phyloP scores from a whole-genome alignment of 2,113 vertebrate species.

The Gobiocypris rarus region DNA sequence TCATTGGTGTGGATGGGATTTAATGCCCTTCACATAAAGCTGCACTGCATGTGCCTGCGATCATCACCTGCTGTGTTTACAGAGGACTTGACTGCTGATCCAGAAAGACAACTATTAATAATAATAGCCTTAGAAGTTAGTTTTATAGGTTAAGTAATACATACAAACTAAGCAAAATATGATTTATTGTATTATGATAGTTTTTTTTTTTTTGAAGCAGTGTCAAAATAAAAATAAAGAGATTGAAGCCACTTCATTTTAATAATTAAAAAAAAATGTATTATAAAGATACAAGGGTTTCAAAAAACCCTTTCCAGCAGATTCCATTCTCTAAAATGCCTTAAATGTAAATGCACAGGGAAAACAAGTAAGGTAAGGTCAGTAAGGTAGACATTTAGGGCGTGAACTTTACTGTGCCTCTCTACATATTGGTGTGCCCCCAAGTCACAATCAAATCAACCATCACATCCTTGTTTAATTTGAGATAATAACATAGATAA shows the following conservation, averaged over 20 bases:
- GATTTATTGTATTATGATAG: too few species aligned
- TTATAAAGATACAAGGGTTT: too few species aligned
- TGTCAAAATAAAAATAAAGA: not conserved
- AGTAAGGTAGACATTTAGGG: not conserved
- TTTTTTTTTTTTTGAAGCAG: not conserved
- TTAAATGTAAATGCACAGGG: not conserved
- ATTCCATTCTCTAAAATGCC: not conserved
- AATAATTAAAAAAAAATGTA: not conserved
- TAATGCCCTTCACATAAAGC: not conserved
- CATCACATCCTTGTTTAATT: constrained; percentile 27
- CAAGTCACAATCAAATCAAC: not conserved
- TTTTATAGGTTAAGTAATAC: not conserved
- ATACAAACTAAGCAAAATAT: not conserved
- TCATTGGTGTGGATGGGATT: too few species aligned
- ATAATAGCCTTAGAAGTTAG: not conserved
- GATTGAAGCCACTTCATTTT: not conserved
- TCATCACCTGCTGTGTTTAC: not conserved
- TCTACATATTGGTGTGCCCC: not conserved
- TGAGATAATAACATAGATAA: constrained; percentile 23
- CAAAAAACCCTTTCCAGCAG: not conserved
- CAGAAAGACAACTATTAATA: not conserved
- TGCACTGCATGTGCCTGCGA: not conserved
- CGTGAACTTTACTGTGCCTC: not conserved
- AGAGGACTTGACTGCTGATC: not conserved
- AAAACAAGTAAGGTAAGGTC: not conserved